Evolutionary conservation across 1,140 invertebrate species (phyloP), one percentile per base, ranked within the genome.

Genomic region (Drosophila nigromelanica): DNA sequence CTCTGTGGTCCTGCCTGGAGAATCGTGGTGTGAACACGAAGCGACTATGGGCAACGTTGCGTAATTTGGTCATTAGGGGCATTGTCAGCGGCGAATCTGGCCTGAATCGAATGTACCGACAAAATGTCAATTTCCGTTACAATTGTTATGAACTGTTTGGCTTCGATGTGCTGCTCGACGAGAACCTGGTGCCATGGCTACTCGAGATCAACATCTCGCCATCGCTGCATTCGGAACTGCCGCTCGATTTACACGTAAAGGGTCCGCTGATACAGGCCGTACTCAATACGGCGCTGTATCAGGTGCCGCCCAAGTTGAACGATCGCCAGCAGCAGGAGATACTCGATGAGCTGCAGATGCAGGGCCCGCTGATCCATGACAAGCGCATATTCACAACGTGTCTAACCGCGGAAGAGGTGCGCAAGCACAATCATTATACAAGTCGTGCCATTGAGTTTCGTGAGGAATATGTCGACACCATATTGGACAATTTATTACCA

Each of bases 181-280:
- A 96, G 70, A 94, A 95, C 61, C 91, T 97, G 0, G 98, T 97
- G 83, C 98, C 98, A 0, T 99, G 98, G 98, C 93, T 99, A 11
- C 93, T 99, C 63, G 99, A 99, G 93, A 96, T 99, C 4, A 98
- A 99, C 91, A 98, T 99, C 78, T 99, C 98, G 1, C 99, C 99
- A 1, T 96, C 96, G 40, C 92, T 99, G 61, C 98, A 98, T 90
- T 98, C 97, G 70, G 96, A 98, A 48, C 97, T 98, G 12, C 96
- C 97, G 0, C 92, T 99, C 24, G 98, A 99, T 92, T 93, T 97
- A 58, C 96, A 97, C 78, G 98, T 99, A n/a, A 99, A 99, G 91
- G 97, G 97, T 10, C 97, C 97, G 4, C 92, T 99, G 76, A 95
- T 98, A 30, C 94, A 95, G 83, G 96, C 98, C 72, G 94, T 99